phyloP scores from a whole-genome alignment of 2,888 invertebrate species.

The Heterodera filipjevi region DNA sequence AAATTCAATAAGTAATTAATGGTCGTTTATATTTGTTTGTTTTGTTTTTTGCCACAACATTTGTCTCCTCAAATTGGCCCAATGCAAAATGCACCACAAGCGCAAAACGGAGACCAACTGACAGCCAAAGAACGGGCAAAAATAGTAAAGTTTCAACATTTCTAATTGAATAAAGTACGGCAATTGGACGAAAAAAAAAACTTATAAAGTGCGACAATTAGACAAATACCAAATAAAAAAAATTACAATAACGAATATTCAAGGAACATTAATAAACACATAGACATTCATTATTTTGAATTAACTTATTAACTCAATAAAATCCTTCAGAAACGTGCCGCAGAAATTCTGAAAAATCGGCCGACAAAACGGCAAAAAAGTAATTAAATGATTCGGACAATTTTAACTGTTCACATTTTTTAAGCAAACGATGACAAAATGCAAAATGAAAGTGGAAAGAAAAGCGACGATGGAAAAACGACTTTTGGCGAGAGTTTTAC shows the following conservation, averaged over 20 bases:
- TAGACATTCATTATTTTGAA: too few relatives aligned
- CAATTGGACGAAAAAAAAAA: too few relatives aligned
- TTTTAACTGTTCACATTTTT: background rate
- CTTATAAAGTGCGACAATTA: too few relatives aligned
- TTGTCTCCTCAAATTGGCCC: background rate
- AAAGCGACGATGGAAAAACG: background rate
- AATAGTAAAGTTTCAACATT: slow-evolving; percentile 2
- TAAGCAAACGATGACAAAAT: background rate
- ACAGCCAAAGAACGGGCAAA: slow-evolving; percentile 13
- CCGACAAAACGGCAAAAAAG: slow-evolving; percentile 14
- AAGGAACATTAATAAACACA: too few relatives aligned
- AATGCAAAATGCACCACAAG: background rate
- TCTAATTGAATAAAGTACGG: too few relatives aligned
- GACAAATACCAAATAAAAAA: too few relatives aligned
- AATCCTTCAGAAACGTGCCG: slow-evolving; percentile 35
- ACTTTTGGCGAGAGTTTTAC: slow-evolving; percentile 30
- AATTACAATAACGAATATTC: too few relatives aligned
- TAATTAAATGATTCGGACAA: background rate
- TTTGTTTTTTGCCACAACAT: background rate
- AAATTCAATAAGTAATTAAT: too few relatives aligned
- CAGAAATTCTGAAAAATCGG: slow-evolving; percentile 37
- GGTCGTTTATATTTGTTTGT: too few relatives aligned
- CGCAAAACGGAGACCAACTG: background rate
- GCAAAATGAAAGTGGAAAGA: background rate
- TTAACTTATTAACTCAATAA: background rate